These are phyloP conservation scores for Zaprionus vittiger DNA, from an alignment of 1,140 invertebrate genomes.

Conservation along the genomic window DNA sequence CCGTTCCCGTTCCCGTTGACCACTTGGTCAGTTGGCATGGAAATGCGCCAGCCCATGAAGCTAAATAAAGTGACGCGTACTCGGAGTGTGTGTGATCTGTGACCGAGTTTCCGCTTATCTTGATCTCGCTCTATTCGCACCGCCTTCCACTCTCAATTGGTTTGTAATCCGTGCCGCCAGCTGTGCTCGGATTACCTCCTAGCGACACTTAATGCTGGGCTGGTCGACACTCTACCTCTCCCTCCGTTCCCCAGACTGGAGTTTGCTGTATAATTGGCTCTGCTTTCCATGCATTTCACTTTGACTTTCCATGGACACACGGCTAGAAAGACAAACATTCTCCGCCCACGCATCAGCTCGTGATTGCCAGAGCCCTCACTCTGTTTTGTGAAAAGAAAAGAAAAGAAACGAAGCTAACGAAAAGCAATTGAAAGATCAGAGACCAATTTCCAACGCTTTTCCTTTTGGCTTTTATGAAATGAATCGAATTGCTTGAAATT, in stretches of 20 bases:
- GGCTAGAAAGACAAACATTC: constrained; percentile 41
- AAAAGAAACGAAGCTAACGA: constrained; percentile 16
- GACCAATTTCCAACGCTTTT: constrained; percentile 79
- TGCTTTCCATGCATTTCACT: constrained; percentile 80
- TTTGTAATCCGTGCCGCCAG: constrained; percentile 33
- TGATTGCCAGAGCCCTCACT: constrained; percentile 35
- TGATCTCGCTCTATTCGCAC: constrained; percentile 53
- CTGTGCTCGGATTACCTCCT: constrained; percentile 46
- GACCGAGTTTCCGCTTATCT: constrained; percentile 69
- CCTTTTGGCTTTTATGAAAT: constrained; percentile 73
- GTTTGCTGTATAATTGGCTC: constrained; percentile 64
- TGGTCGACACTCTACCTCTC: constrained; percentile 10
- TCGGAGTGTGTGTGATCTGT: constrained; percentile 53
- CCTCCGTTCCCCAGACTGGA: not conserved
- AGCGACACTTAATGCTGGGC: constrained; percentile 41
- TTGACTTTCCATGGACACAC: constrained; percentile 62
- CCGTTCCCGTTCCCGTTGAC: not conserved
- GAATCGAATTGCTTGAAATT: constrained; percentile 56
- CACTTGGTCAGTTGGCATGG: constrained; percentile 54
- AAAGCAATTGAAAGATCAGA: constrained; percentile 50
- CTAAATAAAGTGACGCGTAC: constrained; percentile 22
- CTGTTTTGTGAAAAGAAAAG: constrained; percentile 32
- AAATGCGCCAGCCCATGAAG: constrained; percentile 66
- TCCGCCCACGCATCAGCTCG: constrained; percentile 61
- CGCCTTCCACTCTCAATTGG: constrained; percentile 39